A percentile compares a stretch with the other conserved stretches of the same genome.
Evolutionary conservation across 2,113 vertebrate genomes (phyloP).

Genomic region (Perca flavescens): DNA sequence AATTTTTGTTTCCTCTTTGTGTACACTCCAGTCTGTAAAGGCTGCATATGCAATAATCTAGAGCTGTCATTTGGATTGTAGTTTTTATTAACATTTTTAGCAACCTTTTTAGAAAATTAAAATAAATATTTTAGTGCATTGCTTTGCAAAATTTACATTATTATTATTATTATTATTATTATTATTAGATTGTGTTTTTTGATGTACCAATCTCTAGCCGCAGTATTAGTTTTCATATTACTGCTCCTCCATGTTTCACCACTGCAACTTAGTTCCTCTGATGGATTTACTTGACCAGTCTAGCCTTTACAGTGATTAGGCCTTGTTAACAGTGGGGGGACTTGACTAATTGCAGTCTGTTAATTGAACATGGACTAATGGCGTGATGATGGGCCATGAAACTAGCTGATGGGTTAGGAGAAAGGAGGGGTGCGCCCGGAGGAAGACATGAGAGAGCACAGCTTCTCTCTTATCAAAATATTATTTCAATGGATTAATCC

Average conservation of each 20-base stretch:
- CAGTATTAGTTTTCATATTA: not conserved
- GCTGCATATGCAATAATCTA: no score
- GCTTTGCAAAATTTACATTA: not conserved
- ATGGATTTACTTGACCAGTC: constrained; percentile 59
- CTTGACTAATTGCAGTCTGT: constrained; percentile 72
- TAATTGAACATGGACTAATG: constrained; percentile 77
- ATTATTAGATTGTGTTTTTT: not conserved
- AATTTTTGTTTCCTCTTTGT: not conserved
- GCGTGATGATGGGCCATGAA: constrained; percentile 62
- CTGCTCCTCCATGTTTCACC: constrained; percentile 5
- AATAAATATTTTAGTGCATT: not conserved
- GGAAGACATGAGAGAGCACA: constrained; percentile 51
- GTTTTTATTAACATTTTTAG: not conserved
- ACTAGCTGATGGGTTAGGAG: constrained; percentile 54
- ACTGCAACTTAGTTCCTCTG: constrained; percentile 18
- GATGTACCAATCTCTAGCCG: not conserved
- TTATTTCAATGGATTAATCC: constrained; percentile 87
- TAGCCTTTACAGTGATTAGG: constrained; percentile 63
- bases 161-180: no score
- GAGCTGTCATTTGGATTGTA: not conserved
- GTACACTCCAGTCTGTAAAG: not conserved
- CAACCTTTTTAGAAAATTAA: no score
- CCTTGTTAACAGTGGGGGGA: constrained; percentile 65
- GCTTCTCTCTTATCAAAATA: constrained; percentile 86
- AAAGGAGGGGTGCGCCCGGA: constrained; percentile 41